These are phyloP conservation scores for Caenorhabditis panamensis DNA, from an alignment of 2,888 invertebrate species.

Conservation along the genomic window DNA sequence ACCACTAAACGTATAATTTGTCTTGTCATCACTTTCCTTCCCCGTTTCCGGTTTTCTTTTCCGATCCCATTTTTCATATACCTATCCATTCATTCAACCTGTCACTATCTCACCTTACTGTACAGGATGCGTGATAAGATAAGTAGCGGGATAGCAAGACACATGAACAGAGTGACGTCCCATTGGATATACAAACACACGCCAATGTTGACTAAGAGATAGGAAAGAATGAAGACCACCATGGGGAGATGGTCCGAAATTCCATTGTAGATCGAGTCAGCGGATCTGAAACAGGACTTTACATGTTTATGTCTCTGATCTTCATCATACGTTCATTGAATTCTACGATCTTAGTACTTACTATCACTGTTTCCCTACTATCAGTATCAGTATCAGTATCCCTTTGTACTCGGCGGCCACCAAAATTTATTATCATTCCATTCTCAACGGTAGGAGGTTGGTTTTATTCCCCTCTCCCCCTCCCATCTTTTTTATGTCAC, in stretches of 20 bases:
- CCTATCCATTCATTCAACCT: no score
- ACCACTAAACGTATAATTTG: slow-evolving; percentile 73
- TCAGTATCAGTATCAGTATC: background rate
- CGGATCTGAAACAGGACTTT: slow-evolving; percentile 71
- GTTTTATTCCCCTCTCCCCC: slow-evolving; percentile 32
- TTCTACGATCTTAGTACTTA: no score
- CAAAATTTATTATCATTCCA: slow-evolving; percentile 56
- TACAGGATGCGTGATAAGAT: slow-evolving; percentile 76
- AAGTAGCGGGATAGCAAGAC: slow-evolving; percentile 75
- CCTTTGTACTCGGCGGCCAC: slow-evolving; percentile 35
- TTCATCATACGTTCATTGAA: slow-evolving; percentile 33
- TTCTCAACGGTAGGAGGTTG: slow-evolving; percentile 31
- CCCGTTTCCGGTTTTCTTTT: slow-evolving; percentile 24
- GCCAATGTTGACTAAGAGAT: slow-evolving; percentile 70
- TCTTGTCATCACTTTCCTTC: slow-evolving; percentile 1
- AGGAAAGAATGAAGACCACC: slow-evolving; percentile 77
- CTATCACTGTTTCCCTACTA: no score
- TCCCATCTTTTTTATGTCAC: slow-evolving; percentile 34
- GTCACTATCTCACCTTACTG: slow-evolving; percentile 70
- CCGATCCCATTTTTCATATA: background rate
- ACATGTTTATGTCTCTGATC: slow-evolving; percentile 23
- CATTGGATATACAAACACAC: slow-evolving; percentile 78
- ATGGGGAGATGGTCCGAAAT: slow-evolving; percentile 80
- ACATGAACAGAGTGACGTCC: slow-evolving; percentile 80
- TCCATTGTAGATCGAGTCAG: slow-evolving; percentile 79